These are phyloP conservation scores for Drosophila pseudoobscura DNA, from an alignment of 1,140 invertebrate genomes.

Conservation along the genomic window DNA sequence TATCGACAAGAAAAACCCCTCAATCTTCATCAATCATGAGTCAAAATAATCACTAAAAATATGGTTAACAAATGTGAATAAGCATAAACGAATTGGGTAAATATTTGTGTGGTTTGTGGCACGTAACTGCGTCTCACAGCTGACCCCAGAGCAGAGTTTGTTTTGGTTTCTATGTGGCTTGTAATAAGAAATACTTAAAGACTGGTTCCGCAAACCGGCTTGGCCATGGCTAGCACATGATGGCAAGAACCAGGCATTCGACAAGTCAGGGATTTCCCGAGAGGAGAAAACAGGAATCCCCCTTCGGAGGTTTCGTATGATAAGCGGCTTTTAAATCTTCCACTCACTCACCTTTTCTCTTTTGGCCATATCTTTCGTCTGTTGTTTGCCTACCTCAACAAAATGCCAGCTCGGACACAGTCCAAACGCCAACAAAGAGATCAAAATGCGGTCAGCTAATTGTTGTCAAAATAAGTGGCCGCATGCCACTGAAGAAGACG, in stretches of 20 bases:
- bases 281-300: conserved; percentile 26
- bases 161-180: conserved; percentile 30
- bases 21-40: conserved; percentile 2
- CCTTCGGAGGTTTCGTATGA: conserved; percentile 14
- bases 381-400: conserved; percentile 45
- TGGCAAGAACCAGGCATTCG: conserved; percentile 23
- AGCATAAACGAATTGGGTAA: conserved; percentile 44
- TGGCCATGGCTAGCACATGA: conserved; percentile 7
- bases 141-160: conserved; percentile 27
- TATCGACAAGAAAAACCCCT: conserved; percentile 32
- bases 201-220: conserved; percentile 41
- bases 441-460: conserved; percentile 53
- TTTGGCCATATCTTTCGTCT: conserved; percentile 34
- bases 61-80: conserved; percentile 2
- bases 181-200: conserved; percentile 23
- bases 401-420: background rate
- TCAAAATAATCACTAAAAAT: too few species aligned
- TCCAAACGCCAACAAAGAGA: conserved; percentile 19
- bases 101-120: conserved; percentile 31
- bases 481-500: conserved; percentile 33
- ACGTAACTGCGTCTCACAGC: conserved; percentile 44
- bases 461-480: conserved; percentile 53
- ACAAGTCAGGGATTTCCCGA: conserved; percentile 33
- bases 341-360: conserved; percentile 24
- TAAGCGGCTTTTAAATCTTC: conserved; percentile 50